Conservation (phyloP, 2,113 vertebrate species). For the Phrynosoma platyrhinos region DNA sequence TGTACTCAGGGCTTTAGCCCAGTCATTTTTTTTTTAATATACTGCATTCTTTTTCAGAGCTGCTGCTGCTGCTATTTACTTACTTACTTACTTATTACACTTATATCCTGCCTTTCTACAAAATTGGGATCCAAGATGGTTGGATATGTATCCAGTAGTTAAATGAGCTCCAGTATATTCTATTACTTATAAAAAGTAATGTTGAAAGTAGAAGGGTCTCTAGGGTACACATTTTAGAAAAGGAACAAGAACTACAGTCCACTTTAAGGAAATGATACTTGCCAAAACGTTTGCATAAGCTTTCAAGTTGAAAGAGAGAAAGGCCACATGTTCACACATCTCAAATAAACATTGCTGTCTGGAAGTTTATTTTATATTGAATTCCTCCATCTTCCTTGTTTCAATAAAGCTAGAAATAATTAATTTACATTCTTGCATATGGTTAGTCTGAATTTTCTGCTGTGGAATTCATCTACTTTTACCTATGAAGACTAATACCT, state of each 20-base stretch:
- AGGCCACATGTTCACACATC: slow-evolving; percentile 13
- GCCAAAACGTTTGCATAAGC: slow-evolving; percentile 31
- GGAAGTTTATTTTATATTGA: slow-evolving; percentile 42
- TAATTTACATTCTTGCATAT: background rate
- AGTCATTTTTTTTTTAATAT: no score
- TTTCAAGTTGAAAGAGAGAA: slow-evolving; percentile 16
- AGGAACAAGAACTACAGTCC: background rate
- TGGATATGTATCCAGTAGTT: background rate
- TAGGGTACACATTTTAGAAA: background rate
- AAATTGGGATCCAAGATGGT: no score
- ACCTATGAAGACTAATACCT: slow-evolving; percentile 9
- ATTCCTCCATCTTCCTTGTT: slow-evolving; percentile 23
- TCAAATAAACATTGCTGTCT: slow-evolving; percentile 36
- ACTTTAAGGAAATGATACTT: slow-evolving; percentile 6
- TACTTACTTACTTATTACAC: background rate
- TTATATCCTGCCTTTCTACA: no score
- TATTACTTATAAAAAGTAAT: background rate
- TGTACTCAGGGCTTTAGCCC: no score
- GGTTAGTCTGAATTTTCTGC: background rate
- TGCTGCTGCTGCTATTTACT: background rate
- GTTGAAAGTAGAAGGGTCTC: background rate
- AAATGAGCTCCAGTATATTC: background rate
- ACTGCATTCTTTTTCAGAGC: background rate
- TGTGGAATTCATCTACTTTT: background rate
- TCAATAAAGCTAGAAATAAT: background rate